Conservation (phyloP, 2,113 vertebrate genomes). For the Daubentonia madagascariensis region DNA sequence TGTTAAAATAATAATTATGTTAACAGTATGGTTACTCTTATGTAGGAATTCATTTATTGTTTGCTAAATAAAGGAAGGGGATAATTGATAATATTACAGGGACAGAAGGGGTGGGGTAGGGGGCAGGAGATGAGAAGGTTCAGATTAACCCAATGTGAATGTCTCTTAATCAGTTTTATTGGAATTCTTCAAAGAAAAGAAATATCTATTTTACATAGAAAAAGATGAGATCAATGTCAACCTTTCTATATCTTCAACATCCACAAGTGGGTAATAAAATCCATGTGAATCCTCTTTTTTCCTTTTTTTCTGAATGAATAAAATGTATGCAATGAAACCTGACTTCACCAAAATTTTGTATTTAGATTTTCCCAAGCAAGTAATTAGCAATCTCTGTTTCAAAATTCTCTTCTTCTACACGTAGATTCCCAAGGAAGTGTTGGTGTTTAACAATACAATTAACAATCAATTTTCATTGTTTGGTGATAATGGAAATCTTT, state of each 20-base stretch:
- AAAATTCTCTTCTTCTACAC: not conserved
- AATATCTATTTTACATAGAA: constrained; percentile 37
- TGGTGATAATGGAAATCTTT: not conserved
- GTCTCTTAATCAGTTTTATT: constrained; percentile 70
- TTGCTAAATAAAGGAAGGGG: not conserved
- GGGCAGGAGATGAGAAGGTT: not conserved
- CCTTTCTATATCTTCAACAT: not conserved
- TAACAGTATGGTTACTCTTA: not conserved
- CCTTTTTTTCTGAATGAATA: not conserved
- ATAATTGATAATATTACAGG: not conserved
- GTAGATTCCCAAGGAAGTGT: not conserved
- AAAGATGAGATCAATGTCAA: not conserved
- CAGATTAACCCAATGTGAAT: constrained; percentile 59
- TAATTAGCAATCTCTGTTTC: not conserved
- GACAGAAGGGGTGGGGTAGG: not conserved
- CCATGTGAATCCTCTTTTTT: not conserved
- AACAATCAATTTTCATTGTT: not conserved
- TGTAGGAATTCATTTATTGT: not conserved
- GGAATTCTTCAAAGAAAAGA: constrained; percentile 52
- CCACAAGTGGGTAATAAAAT: not conserved
- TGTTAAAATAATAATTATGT: not conserved
- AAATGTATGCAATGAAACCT: not conserved
- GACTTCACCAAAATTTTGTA: not conserved
- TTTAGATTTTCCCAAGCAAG: constrained; percentile 10
- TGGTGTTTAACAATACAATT: not conserved